phyloP scores from a whole-genome alignment of 2,797 vertebrate genomes.

The Coccyzus lansbergi region DNA sequence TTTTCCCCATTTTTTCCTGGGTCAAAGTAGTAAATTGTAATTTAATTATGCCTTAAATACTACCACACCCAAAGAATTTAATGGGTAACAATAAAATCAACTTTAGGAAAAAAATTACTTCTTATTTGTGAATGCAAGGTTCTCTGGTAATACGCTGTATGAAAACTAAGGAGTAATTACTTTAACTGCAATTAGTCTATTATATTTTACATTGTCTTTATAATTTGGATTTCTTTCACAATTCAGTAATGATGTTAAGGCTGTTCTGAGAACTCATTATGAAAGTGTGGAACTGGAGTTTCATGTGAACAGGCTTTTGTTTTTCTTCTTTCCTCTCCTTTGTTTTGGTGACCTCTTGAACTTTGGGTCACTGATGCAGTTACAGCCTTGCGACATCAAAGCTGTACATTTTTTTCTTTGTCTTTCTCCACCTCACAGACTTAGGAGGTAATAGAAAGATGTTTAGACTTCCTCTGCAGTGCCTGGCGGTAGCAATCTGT shows the following conservation, averaged over 20 bases:
- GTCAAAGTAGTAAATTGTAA: background rate
- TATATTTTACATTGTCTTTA: conserved; percentile 16
- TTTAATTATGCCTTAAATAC: background rate
- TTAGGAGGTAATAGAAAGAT: conserved; percentile 12
- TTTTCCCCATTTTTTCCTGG: background rate
- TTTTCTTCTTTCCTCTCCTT: conserved; percentile 49
- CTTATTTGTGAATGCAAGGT: background rate
- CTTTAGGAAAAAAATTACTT: background rate
- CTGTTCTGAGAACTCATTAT: conserved; percentile 49
- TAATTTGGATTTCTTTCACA: background rate
- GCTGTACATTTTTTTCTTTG: background rate
- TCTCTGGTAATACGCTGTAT: background rate
- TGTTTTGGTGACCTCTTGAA: conserved; percentile 63
- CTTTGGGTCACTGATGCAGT: conserved; percentile 48
- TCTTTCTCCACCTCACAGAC: conserved; percentile 15
- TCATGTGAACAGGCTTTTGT: conserved; percentile 66
- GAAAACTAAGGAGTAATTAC: conserved; percentile 12
- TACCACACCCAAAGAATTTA: background rate
- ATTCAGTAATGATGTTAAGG: conserved; percentile 25
- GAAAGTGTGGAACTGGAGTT: conserved; percentile 31
- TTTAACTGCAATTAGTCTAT: conserved; percentile 13
- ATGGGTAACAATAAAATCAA: background rate
- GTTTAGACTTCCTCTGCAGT: background rate
- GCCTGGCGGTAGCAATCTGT: background rate
- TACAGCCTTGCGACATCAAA: conserved; percentile 60